Evolutionary conservation across 2,888 invertebrate species (phyloP), one percentile per base, ranked within the genome.

Genomic region (Pachymerium ferrugineum): DNA sequence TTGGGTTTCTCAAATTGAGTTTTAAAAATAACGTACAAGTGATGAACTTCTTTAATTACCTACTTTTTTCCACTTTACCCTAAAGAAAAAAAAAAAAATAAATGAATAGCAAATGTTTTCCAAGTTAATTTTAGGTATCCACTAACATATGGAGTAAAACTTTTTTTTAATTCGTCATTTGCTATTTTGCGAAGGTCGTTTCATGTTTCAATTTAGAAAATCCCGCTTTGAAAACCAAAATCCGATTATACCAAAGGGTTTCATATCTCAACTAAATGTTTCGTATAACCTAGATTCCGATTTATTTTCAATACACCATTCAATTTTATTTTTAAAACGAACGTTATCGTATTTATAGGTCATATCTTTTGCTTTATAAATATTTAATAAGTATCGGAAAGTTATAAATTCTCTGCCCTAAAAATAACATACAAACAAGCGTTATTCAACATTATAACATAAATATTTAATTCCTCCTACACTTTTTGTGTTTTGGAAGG

Each of bases 41-140:
- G 33, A n/a, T n/a, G n/a, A n/a, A 33, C 33, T 33, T 33, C 12
- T 12, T 33, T 12, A 33, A 33, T 33, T 33, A 33, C 33, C 5
- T 12, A 33, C 12, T 33, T 33, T 38, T 38, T 38, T 38, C 14
- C 16, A 38, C 5, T 38, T 16, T n/a, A 38, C 4, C 38, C 12
- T n/a, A 38, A 38, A 38, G 14, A 33, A 33, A 33, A 33, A 33
- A 12, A 33, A 33, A 33, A 33, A 33, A 33, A 33, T 33, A 62
- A 62, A 62, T 25, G 62, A 62, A 62, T 62, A 62, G 25, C 62
- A 62, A 62, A 62, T 62, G 62, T 62, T 62, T n/a, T 54, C 22
- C 16, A n/a, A 12, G 62, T 62, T 62, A 62, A 62, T 62, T 62
- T 62, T 62, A 62, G n/a, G 62, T 62, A 25, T 62, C 28, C 28